Conservation (phyloP, 1,140 invertebrate species). For the Cotesia chilonis region DNA sequence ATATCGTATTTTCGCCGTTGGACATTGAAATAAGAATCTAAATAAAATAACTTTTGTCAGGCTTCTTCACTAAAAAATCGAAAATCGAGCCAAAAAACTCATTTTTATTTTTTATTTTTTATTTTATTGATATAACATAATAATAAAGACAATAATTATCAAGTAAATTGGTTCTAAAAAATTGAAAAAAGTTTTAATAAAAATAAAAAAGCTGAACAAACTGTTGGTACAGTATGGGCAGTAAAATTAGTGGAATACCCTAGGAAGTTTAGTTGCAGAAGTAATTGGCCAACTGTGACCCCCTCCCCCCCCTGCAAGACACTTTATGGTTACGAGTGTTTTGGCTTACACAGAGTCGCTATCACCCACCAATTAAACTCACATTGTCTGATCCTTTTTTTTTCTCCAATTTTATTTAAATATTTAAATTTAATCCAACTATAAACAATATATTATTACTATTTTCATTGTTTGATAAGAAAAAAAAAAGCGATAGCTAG, state of each 20-base stretch:
- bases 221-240: background rate
- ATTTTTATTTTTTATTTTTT: no score
- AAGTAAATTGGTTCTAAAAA: background rate
- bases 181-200: background rate
- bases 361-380: background rate
- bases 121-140: no score
- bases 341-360: background rate
- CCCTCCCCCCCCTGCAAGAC: background rate
- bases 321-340: background rate
- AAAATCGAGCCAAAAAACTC: no score
- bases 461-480: background rate
- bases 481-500: background rate
- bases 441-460: no score
- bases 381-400: background rate
- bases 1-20: no score
- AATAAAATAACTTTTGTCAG: background rate
- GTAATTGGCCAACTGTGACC: constrained; percentile 31
- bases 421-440: no score
- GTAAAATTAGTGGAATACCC: constrained; percentile 23
- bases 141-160: no score
- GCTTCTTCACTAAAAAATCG: no score
- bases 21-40: background rate
- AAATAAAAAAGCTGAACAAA: background rate
- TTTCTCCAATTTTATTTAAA: background rate
- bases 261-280: constrained; percentile 3